Percentiles rank a stretch among this genome's conserved stretches.
Conservation (phyloP, 2,113 vertebrate species). For the Pteruthius melanotis region DNA sequence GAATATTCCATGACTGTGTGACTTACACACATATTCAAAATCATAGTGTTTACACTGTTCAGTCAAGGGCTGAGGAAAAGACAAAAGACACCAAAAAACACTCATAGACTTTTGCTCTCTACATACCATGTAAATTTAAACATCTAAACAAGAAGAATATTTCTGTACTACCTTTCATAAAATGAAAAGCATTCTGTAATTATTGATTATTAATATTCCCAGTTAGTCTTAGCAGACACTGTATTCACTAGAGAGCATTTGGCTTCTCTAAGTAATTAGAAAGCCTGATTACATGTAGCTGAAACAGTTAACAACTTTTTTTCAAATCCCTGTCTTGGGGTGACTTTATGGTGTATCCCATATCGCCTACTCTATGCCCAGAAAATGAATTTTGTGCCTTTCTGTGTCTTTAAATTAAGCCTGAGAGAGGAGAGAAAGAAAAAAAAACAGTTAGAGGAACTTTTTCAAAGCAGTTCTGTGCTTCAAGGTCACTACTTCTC, state of each 20-base stretch:
- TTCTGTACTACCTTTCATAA: neutral
- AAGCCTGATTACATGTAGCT: neutral
- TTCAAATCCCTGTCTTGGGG: neutral
- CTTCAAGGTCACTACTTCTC: no score
- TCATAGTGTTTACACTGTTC: neutral
- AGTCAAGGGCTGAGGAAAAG: neutral
- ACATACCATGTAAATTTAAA: neutral
- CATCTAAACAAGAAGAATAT: neutral
- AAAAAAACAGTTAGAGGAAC: no score
- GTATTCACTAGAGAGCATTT: neutral
- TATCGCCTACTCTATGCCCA: no score
- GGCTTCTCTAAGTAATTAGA: neutral
- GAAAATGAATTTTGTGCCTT: no score
- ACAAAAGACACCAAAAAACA: fast-evolving
- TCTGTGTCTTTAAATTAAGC: no score
- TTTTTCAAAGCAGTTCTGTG: no score
- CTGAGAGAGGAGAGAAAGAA: no score
- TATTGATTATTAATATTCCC: neutral
- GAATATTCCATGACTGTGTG: neutral
- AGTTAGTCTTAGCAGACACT: neutral
- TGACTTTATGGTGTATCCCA: no score
- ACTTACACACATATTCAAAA: neutral
- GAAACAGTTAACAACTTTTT: neutral
- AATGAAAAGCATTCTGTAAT: neutral
- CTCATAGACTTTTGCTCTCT: neutral